Conservation (phyloP, 2,113 vertebrate species). For the Bambusicola thoracicus region DNA sequence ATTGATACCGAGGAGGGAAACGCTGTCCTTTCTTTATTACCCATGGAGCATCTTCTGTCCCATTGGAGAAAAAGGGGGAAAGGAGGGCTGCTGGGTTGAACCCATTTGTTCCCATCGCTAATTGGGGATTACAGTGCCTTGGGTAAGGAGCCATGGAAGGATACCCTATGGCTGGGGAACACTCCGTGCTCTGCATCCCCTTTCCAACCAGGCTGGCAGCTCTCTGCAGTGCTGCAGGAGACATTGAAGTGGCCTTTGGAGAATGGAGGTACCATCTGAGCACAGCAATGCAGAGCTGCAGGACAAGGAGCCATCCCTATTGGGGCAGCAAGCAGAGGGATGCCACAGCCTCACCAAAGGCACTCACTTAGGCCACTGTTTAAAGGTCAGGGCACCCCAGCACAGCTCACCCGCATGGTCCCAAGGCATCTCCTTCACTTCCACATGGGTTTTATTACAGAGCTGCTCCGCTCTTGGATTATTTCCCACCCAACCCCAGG, state of each 20-base stretch:
- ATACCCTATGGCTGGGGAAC: background rate
- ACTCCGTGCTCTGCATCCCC: background rate
- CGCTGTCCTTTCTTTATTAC: fast-evolving
- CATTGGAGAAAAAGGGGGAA: fast-evolving
- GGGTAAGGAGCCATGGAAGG: background rate
- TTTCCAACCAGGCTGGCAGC: background rate
- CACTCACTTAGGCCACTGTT: no score
- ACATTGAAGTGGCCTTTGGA: fast-evolving
- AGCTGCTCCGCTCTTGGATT: background rate
- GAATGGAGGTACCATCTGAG: fast-evolving
- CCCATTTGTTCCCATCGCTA: background rate
- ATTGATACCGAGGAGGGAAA: background rate
- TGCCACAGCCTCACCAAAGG: background rate
- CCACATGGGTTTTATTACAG: background rate
- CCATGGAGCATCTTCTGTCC: fast-evolving
- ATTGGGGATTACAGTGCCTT: fast-evolving
- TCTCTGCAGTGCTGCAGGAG: fast-evolving
- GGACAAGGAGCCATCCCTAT: background rate
- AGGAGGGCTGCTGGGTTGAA: background rate
- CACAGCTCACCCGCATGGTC: background rate
- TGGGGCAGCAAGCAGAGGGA: background rate
- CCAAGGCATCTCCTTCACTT: background rate
- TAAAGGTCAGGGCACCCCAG: background rate
- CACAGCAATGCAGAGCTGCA: fast-evolving
- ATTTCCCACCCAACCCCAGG: background rate